Percentiles rank a stretch among this genome's conserved stretches.
Evolutionary conservation across 2,888 invertebrate genomes (phyloP).

Genomic region (Zygaena filipendulae): DNA sequence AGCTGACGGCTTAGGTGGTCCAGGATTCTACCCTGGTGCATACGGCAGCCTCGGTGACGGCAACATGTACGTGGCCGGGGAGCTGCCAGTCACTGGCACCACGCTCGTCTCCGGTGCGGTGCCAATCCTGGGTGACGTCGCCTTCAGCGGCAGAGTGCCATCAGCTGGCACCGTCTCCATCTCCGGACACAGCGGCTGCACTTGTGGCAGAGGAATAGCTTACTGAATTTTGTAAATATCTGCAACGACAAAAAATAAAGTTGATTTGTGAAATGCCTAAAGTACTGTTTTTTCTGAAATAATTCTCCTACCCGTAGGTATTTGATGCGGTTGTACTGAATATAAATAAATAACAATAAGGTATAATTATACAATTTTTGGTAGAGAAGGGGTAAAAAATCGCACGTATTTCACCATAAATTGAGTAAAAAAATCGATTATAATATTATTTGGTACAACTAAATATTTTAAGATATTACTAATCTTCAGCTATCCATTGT

Average conservation of each 20-base stretch:
- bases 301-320: too few relatives aligned
- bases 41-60: constrained; percentile 24
- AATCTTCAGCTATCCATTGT: too few relatives aligned
- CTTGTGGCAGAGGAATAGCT: constrained; percentile 19
- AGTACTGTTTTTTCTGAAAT: too few relatives aligned
- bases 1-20: background rate
- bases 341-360: too few relatives aligned
- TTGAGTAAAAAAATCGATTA: too few relatives aligned
- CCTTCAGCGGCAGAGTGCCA: constrained; percentile 25
- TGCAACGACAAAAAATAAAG: background rate
- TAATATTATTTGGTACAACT: too few relatives aligned
- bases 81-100: constrained; percentile 22
- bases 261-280: too few relatives aligned
- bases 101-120: constrained; percentile 25
- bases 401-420: too few relatives aligned
- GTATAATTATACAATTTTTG: too few relatives aligned
- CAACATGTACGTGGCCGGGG: constrained; percentile 20
- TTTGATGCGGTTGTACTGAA: too few relatives aligned
- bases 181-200: constrained; percentile 28
- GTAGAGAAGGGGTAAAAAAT: too few relatives aligned
- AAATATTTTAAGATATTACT: too few relatives aligned
- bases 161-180: constrained; percentile 32
- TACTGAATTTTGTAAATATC: background rate
- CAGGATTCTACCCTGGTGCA: constrained; percentile 12
- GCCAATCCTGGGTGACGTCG: constrained; percentile 28